These are phyloP conservation scores for Vicugna pacos DNA, from an alignment of 2,113 vertebrate genomes.

Conservation along the genomic window DNA sequence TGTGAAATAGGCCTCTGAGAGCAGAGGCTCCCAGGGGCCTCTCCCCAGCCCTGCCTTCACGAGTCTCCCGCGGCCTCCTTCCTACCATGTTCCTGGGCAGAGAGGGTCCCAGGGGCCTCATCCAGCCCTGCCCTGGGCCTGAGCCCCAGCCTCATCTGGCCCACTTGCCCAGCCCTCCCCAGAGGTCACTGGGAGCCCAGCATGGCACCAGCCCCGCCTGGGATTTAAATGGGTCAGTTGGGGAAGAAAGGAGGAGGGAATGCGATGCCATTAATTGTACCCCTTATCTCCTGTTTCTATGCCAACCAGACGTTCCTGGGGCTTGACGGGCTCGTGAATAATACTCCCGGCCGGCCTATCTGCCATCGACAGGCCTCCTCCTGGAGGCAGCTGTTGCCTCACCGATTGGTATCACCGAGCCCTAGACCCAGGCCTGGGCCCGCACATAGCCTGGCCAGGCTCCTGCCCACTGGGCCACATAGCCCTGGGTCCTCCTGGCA, in stretches of 20 bases:
- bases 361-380: conserved; percentile 75
- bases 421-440: neutral
- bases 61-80: neutral
- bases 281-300: conserved; percentile 84
- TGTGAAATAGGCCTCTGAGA: conserved; percentile 32
- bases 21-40: neutral
- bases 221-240: conserved; percentile 84
- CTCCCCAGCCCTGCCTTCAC: neutral
- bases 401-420: conserved; percentile 9
- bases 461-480: neutral
- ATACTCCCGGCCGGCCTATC: conserved; percentile 75
- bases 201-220: conserved; percentile 60
- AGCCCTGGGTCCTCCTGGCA: neutral
- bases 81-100: neutral
- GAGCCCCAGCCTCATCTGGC: neutral
- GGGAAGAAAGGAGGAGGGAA: conserved; percentile 82
- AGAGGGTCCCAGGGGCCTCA: neutral
- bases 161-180: conserved; percentile 32
- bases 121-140: neutral
- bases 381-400: conserved; percentile 73
- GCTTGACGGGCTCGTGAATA: conserved; percentile 80
- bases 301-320: conserved; percentile 82
- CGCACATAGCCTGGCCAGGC: neutral
- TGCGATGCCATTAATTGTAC: conserved; percentile 81
- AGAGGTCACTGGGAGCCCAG: conserved; percentile 74